Evolutionary conservation across 2,113 vertebrate species (phyloP).

Genomic region (Onychostoma macrolepis): DNA sequence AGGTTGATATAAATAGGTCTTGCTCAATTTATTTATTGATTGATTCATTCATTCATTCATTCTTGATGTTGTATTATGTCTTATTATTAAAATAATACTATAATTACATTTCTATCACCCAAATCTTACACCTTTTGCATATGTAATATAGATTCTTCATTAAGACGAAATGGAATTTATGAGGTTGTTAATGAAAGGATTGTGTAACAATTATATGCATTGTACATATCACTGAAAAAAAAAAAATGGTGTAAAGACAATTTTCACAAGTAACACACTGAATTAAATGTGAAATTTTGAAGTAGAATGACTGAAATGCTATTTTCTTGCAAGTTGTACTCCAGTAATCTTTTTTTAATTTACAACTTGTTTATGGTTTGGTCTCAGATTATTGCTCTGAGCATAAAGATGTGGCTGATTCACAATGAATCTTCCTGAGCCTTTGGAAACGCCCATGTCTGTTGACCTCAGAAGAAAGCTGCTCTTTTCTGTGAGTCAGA

Average conservation of each 20-base stretch:
- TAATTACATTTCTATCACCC: neutral
- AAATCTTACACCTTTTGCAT: neutral
- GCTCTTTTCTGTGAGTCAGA: slow-evolving; percentile 58
- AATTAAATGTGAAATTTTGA: neutral
- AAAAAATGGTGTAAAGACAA: too few species aligned
- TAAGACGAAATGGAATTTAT: neutral
- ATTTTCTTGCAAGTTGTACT: too few species aligned
- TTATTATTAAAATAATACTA: neutral
- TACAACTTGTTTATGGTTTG: neutral
- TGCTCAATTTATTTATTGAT: neutral
- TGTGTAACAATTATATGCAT: neutral
- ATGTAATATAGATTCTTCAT: neutral
- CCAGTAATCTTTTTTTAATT: neutral
- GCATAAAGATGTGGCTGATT: neutral
- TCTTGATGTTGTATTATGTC: neutral
- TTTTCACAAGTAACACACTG: neutral
- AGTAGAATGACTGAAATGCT: too few species aligned
- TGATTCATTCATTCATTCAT: neutral
- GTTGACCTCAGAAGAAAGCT: slow-evolving; percentile 65
- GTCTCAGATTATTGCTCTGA: neutral
- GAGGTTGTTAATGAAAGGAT: neutral
- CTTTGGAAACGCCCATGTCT: neutral
- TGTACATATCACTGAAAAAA: too few species aligned
- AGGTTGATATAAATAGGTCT: too few species aligned
- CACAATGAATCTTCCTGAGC: slow-evolving; percentile 55